Base-by-base conservation (phyloP, 2,888 invertebrate genomes). In the Chrysotoxum bicinctum region DNA sequence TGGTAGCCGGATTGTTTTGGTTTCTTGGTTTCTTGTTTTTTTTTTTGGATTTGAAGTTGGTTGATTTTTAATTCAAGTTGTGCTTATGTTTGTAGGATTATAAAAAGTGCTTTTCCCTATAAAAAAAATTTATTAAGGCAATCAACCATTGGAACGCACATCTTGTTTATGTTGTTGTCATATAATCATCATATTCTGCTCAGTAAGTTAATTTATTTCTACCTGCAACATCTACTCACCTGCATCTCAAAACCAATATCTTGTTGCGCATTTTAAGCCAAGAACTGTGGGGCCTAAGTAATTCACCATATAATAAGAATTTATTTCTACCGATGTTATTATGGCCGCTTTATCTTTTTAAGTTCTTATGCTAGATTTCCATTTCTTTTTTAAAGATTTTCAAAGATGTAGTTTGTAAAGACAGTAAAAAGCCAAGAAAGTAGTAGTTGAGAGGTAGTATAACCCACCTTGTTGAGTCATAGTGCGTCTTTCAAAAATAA, bases 201-300 rank as follows among this genome's bases (percentile, higher is more conserved):
- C 23, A 43, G 54, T 54, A 40, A 45, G 35, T 54, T 35, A 54
- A 45, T 45, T 62, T 43, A 9, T 52, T 48, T 76, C 50, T 50
- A 58, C 37, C 40, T 69, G 76, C 16, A 60, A 54, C 54, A 54
- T 62, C 35, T 72, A 40, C 48, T 48, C 45, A 58, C 72, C 45
- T 64, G 48, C 64, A 78, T 66, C 45, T 30, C 30, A 40, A 72
- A 64, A 21, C 12, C 45, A 76, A 77, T n/a, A 37, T 64, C 32
- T 1, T 9, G 14, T 32, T 58, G n/a, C 21, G n/a, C 16, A 26
- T 32, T 62, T 14, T 7, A 45, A 52, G 19, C 7, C 0, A 2
- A 3, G 14, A 32, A 16, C 77, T 48, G 54, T 77, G 70, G 54
- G 21, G 58, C 14, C 69, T 7, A 10, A 16, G 4, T 19, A 45